Conservation (phyloP, 1,140 invertebrate species). For the Cherax quadricarinatus region DNA sequence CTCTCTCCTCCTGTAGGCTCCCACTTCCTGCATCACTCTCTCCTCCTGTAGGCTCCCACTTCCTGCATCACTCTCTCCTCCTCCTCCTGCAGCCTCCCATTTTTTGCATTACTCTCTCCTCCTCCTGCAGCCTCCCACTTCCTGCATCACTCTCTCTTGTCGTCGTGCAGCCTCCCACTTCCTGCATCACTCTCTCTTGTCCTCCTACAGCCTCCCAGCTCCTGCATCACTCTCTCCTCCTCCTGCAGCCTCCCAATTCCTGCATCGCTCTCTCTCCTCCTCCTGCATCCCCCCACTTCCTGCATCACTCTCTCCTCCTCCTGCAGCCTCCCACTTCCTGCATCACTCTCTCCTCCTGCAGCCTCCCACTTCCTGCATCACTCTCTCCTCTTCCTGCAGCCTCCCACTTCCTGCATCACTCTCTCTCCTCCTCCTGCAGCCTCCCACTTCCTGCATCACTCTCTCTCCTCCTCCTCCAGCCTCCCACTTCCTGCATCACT, state of each 20-base stretch:
- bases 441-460: neutral
- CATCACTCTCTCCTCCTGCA: no score
- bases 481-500: neutral
- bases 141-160: no score
- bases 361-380: neutral
- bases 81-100: no score
- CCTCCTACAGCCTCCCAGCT: no score
- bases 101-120: no score
- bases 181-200: no score
- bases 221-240: no score
- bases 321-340: no score
- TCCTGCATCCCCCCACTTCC: neutral
- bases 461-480: neutral
- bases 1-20: neutral
- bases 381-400: neutral
- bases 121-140: no score
- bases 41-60: neutral
- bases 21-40: neutral
- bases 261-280: neutral
- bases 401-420: neutral
- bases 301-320: neutral
- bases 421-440: neutral
- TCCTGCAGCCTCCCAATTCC: neutral
- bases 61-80: no score
- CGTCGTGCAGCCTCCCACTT: no score